Conservation (phyloP, 1,140 invertebrate species). For the Adelges cooleyi region DNA sequence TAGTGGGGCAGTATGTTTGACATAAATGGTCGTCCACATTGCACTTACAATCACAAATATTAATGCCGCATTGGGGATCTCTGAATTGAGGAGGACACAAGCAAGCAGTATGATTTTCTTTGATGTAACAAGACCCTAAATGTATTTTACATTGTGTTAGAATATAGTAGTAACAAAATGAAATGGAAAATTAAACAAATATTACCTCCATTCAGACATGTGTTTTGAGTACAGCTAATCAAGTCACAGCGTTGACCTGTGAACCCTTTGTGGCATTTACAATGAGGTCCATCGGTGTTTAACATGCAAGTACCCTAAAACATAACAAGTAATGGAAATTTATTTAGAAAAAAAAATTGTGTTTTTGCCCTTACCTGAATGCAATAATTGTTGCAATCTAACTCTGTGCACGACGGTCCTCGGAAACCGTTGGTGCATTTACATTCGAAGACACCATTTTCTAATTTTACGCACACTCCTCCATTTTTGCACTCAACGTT, state of each 20-base stretch:
- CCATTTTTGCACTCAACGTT: slow-evolving; percentile 39
- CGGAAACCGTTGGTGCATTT: slow-evolving; percentile 38
- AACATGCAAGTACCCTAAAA: slow-evolving; percentile 35
- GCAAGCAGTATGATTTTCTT: slow-evolving; percentile 38
- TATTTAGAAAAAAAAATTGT: not conserved
- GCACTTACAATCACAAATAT: slow-evolving; percentile 40
- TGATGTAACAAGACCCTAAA: slow-evolving; percentile 35
- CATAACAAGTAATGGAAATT: not conserved
- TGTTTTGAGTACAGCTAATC: slow-evolving; percentile 41
- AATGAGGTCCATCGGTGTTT: slow-evolving; percentile 37
- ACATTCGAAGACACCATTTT: slow-evolving; percentile 35
- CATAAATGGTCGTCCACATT: not conserved
- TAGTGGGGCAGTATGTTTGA: not conserved
- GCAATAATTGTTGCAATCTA: slow-evolving; percentile 39
- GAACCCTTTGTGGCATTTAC: slow-evolving; percentile 40
- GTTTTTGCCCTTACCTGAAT: slow-evolving; percentile 28
- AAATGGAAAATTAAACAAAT: too few relatives aligned
- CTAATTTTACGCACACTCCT: slow-evolving; percentile 36
- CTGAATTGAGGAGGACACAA: slow-evolving; percentile 39
- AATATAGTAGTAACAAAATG: too few relatives aligned
- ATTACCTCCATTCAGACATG: slow-evolving; percentile 46
- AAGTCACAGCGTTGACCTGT: slow-evolving; percentile 47
- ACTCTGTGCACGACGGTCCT: slow-evolving; percentile 39
- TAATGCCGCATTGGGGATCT: slow-evolving; percentile 39
- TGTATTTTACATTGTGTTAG: not conserved